phyloP scores from a whole-genome alignment of 2,797 vertebrate species.

The Crax fasciolata region DNA sequence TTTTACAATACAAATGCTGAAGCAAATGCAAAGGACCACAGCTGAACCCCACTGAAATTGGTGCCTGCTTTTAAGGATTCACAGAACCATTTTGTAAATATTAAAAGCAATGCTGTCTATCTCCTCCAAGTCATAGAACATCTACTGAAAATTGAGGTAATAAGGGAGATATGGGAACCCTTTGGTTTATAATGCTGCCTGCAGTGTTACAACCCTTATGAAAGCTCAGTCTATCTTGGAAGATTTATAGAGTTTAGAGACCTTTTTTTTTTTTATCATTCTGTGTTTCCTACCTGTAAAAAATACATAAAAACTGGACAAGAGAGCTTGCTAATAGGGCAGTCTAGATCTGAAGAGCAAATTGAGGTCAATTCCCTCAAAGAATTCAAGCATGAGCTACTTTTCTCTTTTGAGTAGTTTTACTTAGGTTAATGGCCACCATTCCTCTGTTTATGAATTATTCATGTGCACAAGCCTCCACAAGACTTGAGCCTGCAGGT shows the following conservation, averaged over 20 bases:
- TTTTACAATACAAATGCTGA: background rate
- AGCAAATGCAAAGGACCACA: background rate
- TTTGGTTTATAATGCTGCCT: slow-evolving; percentile 3
- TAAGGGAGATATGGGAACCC: background rate
- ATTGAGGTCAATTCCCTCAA: slow-evolving; percentile 49
- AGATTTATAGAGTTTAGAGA: background rate
- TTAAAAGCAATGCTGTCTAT: background rate
- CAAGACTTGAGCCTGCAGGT: slow-evolving; percentile 17
- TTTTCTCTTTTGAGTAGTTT: slow-evolving; percentile 35
- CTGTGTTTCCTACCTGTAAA: background rate
- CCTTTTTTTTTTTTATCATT: background rate
- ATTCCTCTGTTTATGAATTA: slow-evolving; percentile 46
- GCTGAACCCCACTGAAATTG: background rate
- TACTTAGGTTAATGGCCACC: slow-evolving; percentile 1
- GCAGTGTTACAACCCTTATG: background rate
- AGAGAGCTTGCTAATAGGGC: background rate
- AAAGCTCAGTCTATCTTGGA: background rate
- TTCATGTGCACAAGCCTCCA: slow-evolving; percentile 9
- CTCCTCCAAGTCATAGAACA: background rate
- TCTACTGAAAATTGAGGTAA: background rate
- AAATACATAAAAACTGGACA: background rate
- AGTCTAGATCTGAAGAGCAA: slow-evolving; percentile 43
- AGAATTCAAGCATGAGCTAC: background rate
- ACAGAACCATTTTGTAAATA: background rate
- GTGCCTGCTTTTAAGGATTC: slow-evolving; percentile 1